Base-by-base conservation (phyloP, 2,888 invertebrate species). In the Drosophila yooni region DNA sequence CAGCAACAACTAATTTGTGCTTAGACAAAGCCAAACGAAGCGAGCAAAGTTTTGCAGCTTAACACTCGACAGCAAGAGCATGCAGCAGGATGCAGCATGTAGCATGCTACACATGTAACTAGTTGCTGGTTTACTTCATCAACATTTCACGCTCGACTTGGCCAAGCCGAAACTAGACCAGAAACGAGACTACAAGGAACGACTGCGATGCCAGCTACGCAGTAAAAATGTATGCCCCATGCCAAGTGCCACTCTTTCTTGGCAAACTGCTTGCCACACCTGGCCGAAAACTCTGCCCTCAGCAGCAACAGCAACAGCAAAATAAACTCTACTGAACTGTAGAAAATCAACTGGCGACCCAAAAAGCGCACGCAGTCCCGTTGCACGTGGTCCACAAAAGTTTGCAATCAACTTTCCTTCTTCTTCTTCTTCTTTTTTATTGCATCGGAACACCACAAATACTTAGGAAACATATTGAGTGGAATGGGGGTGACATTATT, bases 111-210 rank as follows among this genome's bases (percentile, higher is more conserved):
- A 64, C 82, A 85, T 81, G 79, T 74, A 74, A 71, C 79, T 67
- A 73, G 78, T 66, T 79, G 63, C 73, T 64, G 82, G 56, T 38
- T 73, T 85, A 88, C 84, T 88, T 88, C 88, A 89, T 88, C 88
- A 86, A 88, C 88, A 88, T 86, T 89, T 88, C 77, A 84, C 86
- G 76, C 81, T 86, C 76, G 81, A 88, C 78, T 89, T 88, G 86
- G 65, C 72, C 80, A 82, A 61, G 46, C 63, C 59, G n/a, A 57
- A n/a, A 38, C 38, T 38, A 40, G 27, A 56, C 38, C 40, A 50
- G 57, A 25, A 21, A 46, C 29, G 31, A 34, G 72, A 70, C 65
- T 60, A 59, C 63, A 70, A 73, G 81, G 70, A 83, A 77, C 64
- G 51, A 72, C 70, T 71, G 66, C 60, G 34, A 40, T 69, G 69